Evolutionary conservation across 1,140 invertebrate species (phyloP), one percentile per base, ranked within the genome.

Genomic region (Bilobella aurantiaca): DNA sequence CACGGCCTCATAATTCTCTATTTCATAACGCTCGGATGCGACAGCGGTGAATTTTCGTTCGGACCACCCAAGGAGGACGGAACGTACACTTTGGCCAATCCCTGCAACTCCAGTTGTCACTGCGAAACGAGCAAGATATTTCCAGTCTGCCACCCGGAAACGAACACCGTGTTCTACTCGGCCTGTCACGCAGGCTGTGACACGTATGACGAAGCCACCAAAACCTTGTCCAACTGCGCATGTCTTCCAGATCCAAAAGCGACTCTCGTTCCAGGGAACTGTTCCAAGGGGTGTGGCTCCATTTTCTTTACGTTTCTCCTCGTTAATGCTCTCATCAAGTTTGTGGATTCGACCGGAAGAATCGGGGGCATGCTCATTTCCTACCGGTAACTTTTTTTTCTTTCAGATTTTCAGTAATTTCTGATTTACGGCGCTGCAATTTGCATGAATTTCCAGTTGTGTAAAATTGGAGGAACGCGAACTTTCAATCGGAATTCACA

Each of bases 391-490:
- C 31, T 18, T 1, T 27, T 29, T 32, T 16, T 1, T 14, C 14
- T 30, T 56, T 5, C 2, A 1, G 23, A 23, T 1, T 32, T 46
- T 60, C 57, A 30, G 23, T 42, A 32, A 21, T 60, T n/a, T n/a
- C n/a, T n/a, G n/a, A n/a, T n/a, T n/a, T n/a, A n/a, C n/a, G n/a
- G n/a, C n/a, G n/a, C n/a, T n/a, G n/a, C n/a, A n/a, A n/a, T n/a
- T n/a, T 58, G 18, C 42, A 25, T 58, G 5, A 59, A 66, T 46
- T 3, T 81, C 75, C 73, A 81, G 82, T 58, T 80, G 82, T 66
- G 84, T 86, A 0, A 76, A 79, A 0, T 76, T 76, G 1, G 77
- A 78, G 61, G 84, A 86, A 57, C 85, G 85, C 70, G 81, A 82
- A 12, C 81, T 86, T 63, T 82, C 84, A 0, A 82, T 85, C 71